These are phyloP conservation scores for Phrynocephalus guinanensis DNA, from an alignment of 2,797 vertebrate genomes.

Conservation along the genomic window DNA sequence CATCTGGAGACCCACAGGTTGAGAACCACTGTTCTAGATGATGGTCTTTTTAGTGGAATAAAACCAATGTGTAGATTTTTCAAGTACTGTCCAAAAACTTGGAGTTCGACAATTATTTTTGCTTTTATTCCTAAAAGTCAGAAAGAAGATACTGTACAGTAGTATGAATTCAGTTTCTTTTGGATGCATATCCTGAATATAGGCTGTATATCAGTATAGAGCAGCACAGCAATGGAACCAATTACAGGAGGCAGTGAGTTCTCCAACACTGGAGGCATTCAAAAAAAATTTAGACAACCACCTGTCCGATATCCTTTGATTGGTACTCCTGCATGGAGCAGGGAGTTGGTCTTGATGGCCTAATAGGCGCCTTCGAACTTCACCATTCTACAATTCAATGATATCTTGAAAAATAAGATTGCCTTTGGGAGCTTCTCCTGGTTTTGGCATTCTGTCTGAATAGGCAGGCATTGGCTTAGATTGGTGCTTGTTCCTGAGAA, in stretches of 20 bases:
- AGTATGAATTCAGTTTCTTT: neutral
- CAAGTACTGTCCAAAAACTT: neutral
- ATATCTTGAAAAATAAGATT: neutral
- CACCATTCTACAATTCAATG: no score
- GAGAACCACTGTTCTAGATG: neutral
- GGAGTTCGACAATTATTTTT: neutral
- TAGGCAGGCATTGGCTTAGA: neutral
- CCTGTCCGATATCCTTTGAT: no score
- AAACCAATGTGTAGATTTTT: neutral
- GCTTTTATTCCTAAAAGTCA: neutral
- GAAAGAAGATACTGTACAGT: neutral
- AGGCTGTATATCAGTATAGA: no score
- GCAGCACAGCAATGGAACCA: no score
- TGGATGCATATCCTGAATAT: neutral
- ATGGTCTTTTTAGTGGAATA: neutral
- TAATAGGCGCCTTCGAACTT: no score
- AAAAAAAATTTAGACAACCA: no score
- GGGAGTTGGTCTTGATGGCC: no score
- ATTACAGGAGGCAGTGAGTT: no score
- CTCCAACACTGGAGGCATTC: no score
- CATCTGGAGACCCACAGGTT: no score
- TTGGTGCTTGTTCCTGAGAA: neutral
- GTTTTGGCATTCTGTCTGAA: neutral
- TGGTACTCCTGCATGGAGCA: no score
- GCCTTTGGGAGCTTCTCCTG: neutral